A percentile compares a stretch with the other conserved stretches of the same genome.
Evolutionary conservation across 2,888 invertebrate species (phyloP).

Genomic region (Operophtera brumata): DNA sequence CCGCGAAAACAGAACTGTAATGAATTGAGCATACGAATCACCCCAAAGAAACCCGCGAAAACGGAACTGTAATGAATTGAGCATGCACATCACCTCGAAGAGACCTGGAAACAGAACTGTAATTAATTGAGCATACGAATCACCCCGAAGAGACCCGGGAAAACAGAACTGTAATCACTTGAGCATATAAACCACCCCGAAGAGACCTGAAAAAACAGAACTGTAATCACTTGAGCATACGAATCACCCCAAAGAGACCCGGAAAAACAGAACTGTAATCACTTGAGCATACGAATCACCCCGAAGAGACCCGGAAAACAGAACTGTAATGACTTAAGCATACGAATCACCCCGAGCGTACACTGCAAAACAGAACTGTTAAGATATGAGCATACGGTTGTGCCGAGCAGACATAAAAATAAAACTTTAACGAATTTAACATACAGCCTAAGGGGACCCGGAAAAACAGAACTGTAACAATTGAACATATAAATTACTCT

Average conservation of each 20-base stretch:
- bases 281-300: slow-evolving; percentile 49
- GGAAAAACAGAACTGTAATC: no score
- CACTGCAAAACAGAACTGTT: slow-evolving; percentile 39
- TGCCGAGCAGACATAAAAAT: no score
- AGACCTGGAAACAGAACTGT: no score
- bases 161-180: slow-evolving; percentile 33
- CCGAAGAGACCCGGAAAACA: slow-evolving; percentile 32
- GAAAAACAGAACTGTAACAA: slow-evolving; percentile 37
- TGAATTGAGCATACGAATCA: slow-evolving; percentile 49
- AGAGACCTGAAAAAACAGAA: no score
- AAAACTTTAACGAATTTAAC: no score
- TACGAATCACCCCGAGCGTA: slow-evolving; percentile 43
- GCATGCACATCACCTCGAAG: no score
- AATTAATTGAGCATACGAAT: slow-evolving; percentile 50
- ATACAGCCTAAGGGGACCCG: slow-evolving; percentile 43
- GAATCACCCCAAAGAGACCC: slow-evolving; percentile 39
- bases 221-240: no score
- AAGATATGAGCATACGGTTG: no score
- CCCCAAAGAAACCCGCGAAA: slow-evolving; percentile 35
- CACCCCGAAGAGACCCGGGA: slow-evolving; percentile 35
- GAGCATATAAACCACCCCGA: no score
- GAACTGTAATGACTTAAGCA: slow-evolving; percentile 45
- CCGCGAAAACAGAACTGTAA: slow-evolving; percentile 39
- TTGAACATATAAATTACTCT: no score
- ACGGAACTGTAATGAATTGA: slow-evolving; percentile 33